phyloP scores from a whole-genome alignment of 2,888 invertebrate species.

The Phalangium opilio region DNA sequence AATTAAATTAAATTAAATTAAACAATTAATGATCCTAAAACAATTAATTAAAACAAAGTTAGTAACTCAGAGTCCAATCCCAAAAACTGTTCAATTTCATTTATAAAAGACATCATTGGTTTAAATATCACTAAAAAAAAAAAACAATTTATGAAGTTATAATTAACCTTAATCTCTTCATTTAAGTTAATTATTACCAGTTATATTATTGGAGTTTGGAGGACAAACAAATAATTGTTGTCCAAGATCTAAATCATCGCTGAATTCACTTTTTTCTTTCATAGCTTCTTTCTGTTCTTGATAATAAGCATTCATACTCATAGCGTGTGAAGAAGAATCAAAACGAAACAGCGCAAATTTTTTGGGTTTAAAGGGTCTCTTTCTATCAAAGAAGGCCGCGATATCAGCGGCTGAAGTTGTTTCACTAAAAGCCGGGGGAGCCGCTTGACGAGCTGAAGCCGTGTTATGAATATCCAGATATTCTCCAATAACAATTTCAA shows the following conservation, averaged over 20 bases:
- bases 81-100: slow-evolving; percentile 59
- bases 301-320: slow-evolving; percentile 38
- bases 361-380: slow-evolving; percentile 30
- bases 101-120: slow-evolving; percentile 63
- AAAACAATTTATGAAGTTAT: slow-evolving; percentile 45
- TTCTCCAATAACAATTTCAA: slow-evolving; percentile 66
- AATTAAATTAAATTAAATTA: slow-evolving; percentile 5
- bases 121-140: slow-evolving; percentile 64
- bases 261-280: slow-evolving; percentile 5
- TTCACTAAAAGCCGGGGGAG: slow-evolving; percentile 36
- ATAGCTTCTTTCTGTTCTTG: slow-evolving; percentile 33
- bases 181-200: slow-evolving; percentile 24
- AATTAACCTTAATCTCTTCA: slow-evolving; percentile 28
- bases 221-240: slow-evolving; percentile 53
- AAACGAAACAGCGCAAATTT: slow-evolving; percentile 47
- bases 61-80: slow-evolving; percentile 30
- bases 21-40: slow-evolving; percentile 10
- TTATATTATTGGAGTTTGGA: slow-evolving; percentile 38
- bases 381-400: slow-evolving; percentile 34
- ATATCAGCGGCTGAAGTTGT: slow-evolving; percentile 28
- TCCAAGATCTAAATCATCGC: slow-evolving; percentile 10
- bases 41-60: not conserved
- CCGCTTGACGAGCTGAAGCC: slow-evolving; percentile 41
- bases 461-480: slow-evolving; percentile 74
- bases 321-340: slow-evolving; percentile 46